phyloP scores from a whole-genome alignment of 2,797 vertebrate genomes.

The Enteromius thamalakanensis region DNA sequence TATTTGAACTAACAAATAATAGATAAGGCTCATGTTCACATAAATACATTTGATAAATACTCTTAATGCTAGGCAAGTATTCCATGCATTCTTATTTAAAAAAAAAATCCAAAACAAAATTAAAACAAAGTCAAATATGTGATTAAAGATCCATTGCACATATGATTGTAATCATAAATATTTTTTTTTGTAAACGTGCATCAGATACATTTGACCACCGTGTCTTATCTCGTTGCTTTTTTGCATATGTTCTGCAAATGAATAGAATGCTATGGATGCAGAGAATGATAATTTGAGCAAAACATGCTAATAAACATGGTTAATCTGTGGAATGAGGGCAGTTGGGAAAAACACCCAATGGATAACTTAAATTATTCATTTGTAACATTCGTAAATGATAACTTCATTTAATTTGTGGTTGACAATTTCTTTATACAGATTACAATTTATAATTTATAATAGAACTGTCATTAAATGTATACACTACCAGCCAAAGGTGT shows the following conservation, averaged over 20 bases:
- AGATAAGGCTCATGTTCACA: neutral
- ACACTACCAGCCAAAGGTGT: neutral
- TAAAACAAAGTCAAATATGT: neutral
- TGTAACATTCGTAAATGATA: neutral
- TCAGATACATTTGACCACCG: neutral
- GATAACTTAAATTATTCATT: neutral
- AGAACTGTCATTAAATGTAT: neutral
- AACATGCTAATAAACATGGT: neutral
- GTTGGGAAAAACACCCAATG: neutral
- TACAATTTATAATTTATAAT: neutral
- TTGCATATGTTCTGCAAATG: neutral
- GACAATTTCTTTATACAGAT: neutral
- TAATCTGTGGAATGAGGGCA: conserved; percentile 5
- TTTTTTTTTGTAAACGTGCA: neutral
- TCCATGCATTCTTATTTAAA: conserved; percentile 3
- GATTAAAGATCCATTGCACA: neutral
- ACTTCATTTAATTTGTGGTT: neutral
- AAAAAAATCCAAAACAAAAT: neutral
- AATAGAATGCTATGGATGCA: neutral
- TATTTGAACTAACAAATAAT: neutral
- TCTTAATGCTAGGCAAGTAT: neutral
- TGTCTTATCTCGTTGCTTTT: neutral
- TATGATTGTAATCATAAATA: neutral
- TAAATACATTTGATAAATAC: neutral
- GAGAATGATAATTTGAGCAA: neutral